Percentiles rank a stretch among this genome's conserved stretches.
Conservation (phyloP, 2,888 invertebrate species). For the Cheilosia variabilis region DNA sequence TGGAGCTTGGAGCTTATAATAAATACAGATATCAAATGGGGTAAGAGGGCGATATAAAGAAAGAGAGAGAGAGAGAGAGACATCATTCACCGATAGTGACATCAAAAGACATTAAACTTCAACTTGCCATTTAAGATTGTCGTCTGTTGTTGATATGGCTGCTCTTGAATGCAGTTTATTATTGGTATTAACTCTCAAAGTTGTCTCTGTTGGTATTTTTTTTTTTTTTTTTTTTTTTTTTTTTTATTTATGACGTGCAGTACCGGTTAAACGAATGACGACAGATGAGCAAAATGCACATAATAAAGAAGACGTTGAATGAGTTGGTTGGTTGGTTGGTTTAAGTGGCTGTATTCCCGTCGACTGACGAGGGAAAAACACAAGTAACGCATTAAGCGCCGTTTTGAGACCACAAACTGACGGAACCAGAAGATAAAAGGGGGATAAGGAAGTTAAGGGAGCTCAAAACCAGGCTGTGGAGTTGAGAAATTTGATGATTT, state of each 20-base stretch:
- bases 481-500: no score
- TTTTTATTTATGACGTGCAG: neutral
- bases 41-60: neutral
- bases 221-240: neutral
- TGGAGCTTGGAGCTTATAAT: neutral
- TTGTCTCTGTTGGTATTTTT: neutral
- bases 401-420: no score
- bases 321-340: no score
- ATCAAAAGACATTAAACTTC: conserved; percentile 34
- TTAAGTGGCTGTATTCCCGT: no score
- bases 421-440: no score
- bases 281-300: conserved; percentile 3
- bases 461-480: no score
- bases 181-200: neutral
- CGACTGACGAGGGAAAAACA: no score
- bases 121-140: conserved; percentile 7
- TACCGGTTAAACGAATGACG: conserved; percentile 25
- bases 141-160: conserved; percentile 9
- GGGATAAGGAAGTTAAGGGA: no score
- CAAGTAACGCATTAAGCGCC: no score
- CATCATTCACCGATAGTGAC: neutral
- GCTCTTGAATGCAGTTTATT: conserved; percentile 22
- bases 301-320: conserved; percentile 2
- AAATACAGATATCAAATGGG: neutral
- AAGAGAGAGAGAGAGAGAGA: neutral